Conservation (phyloP, 2,888 invertebrate species). For the Apocheima hispidaria region DNA sequence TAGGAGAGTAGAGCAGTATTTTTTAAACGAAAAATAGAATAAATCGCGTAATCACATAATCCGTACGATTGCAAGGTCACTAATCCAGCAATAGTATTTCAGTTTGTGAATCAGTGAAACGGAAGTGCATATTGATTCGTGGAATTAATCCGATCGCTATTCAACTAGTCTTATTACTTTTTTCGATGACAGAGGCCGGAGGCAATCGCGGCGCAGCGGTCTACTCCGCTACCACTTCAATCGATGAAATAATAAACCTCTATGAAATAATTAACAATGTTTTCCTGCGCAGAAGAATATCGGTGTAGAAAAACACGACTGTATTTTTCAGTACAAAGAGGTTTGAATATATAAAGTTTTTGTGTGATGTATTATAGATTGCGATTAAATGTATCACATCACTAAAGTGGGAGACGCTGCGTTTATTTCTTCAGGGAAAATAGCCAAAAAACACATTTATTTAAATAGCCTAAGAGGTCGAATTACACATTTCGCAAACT, state of each 20-base stretch:
- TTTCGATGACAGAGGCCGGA: slow-evolving; percentile 47
- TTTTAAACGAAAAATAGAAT: background rate
- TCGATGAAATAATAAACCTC: slow-evolving; percentile 62
- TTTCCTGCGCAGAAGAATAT: slow-evolving; percentile 18
- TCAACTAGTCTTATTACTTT: slow-evolving; percentile 50
- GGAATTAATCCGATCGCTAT: slow-evolving; percentile 57
- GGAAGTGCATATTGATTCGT: slow-evolving; percentile 54
- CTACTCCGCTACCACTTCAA: slow-evolving; percentile 51
- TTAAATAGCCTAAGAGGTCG: background rate
- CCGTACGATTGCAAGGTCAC: slow-evolving; percentile 26
- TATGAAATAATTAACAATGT: slow-evolving; percentile 50
- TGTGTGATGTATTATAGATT: too few species aligned
- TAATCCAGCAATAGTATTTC: slow-evolving; percentile 41
- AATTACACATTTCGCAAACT: background rate
- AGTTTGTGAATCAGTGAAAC: slow-evolving; percentile 48
- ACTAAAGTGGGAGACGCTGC: too few species aligned
- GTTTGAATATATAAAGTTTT: background rate
- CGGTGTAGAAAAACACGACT: slow-evolving; percentile 13
- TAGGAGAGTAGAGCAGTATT: background rate
- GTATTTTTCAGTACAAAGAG: slow-evolving; percentile 7
- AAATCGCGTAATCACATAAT: slow-evolving; percentile 16
- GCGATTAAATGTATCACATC: too few species aligned
- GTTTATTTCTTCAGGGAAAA: background rate
- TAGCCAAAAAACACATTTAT: background rate
- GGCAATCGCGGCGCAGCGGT: slow-evolving; percentile 39